Base-by-base conservation (phyloP, 2,888 invertebrate species). In the Steinernema hermaphroditum region DNA sequence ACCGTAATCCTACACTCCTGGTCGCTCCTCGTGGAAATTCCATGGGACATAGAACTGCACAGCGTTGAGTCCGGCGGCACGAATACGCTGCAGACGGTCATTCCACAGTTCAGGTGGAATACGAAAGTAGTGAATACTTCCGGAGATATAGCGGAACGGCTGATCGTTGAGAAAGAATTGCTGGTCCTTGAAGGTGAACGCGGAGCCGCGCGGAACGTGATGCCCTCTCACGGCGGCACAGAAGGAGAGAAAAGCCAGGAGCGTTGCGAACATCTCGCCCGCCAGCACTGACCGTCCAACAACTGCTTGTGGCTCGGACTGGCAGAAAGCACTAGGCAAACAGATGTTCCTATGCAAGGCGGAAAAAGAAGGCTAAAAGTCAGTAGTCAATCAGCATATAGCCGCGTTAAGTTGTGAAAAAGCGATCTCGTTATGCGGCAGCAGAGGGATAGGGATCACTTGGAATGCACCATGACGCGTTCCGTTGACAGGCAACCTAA, bases 61-160 rank as follows among this genome's bases (percentile, higher is more conserved):
- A 14, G 83, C 83, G 76, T 80, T 80, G 16, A 78, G 68, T 4
- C 96, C 96, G 44, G 92, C 93, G 0, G 92, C 92, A 84, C 91
- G 70, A 1, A 93, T 88, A 85, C 93, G 92, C 70, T 90, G 88
- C 74, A 94, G 88, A 70, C 93, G 90, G 76, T 93, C 92, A 57
- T 91, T 89, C 94, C 94, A 94, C 83, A 92, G 92, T 29, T 89
- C 90, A 44, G 91, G 90, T 2, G 93, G 92, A 0, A 92, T 90
- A 2, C 94, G 90, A 87, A 93, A 94, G 88, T 94, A 94, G 87
- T 94, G 94, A 84, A 94, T 90, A 27, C 70, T 72, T 24, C 77
- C 77, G 62, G 75, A 70, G 14, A 77, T 77, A 43, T 77, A 77
- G 14, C 90, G 90, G 82, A 92, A 91, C 0, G 91, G 91, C 82